Percentiles rank a stretch among this genome's conserved stretches.
Evolutionary conservation across 2,797 vertebrate species (phyloP).

Genomic region (Columba guinea): DNA sequence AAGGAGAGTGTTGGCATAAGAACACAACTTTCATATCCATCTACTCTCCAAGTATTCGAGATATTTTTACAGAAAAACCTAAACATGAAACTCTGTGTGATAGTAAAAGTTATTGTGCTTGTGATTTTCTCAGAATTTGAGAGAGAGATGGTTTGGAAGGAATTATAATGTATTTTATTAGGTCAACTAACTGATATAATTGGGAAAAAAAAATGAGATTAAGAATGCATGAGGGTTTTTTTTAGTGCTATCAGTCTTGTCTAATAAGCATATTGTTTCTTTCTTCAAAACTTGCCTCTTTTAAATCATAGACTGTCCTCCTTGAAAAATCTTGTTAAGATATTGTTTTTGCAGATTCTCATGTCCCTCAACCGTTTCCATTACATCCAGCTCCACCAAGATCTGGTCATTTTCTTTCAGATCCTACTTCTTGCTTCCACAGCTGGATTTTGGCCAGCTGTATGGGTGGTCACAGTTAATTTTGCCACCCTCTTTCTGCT

Average conservation of each 20-base stretch:
- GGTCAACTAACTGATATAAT: neutral
- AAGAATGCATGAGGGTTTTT: neutral
- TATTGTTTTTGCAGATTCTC: neutral
- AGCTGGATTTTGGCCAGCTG: neutral
- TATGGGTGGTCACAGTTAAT: neutral
- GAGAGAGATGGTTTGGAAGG: neutral
- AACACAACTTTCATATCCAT: neutral
- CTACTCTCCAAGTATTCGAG: neutral
- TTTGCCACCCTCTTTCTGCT: neutral
- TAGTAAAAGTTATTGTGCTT: neutral
- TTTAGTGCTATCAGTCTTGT: neutral
- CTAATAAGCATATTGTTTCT: neutral
- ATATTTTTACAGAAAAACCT: neutral
- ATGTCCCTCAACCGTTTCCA: neutral
- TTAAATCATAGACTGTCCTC: neutral
- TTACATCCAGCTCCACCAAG: accelerated
- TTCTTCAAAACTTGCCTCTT: neutral
- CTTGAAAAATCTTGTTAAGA: neutral
- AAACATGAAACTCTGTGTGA: neutral
- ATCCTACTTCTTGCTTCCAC: neutral
- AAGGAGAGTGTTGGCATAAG: neutral
- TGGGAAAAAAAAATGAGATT: neutral
- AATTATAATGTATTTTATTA: neutral
- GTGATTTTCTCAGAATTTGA: neutral
- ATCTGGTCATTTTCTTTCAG: neutral